Conservation (phyloP, 1,140 invertebrate species). For the Acromyrmex echinatior region DNA sequence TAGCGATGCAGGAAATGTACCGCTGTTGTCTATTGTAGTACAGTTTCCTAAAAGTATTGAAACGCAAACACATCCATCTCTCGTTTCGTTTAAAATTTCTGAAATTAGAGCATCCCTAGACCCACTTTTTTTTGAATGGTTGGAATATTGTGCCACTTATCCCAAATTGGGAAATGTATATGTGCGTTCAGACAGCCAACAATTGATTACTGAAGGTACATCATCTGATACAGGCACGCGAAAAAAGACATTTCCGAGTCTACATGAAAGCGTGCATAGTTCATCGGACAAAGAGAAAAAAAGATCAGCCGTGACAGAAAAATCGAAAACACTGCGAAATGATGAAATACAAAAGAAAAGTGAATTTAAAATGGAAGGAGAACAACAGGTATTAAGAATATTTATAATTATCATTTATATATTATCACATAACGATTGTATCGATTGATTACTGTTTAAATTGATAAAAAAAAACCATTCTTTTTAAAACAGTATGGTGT, state of each 20-base stretch:
- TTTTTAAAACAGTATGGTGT: background rate
- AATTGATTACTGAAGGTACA: slow-evolving; percentile 78
- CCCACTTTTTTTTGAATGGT: slow-evolving; percentile 89
- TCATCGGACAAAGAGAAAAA: slow-evolving; percentile 84
- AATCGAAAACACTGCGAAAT: slow-evolving; percentile 79
- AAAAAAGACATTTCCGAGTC: slow-evolving; percentile 83
- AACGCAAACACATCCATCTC: slow-evolving; percentile 86
- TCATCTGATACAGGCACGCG: slow-evolving; percentile 81
- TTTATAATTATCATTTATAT: slow-evolving; percentile 22
- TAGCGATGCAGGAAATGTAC: slow-evolving; percentile 79
- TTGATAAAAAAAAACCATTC: background rate
- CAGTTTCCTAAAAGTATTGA: slow-evolving; percentile 87
- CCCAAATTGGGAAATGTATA: slow-evolving; percentile 77
- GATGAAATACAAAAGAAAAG: slow-evolving; percentile 81
- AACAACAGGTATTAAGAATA: slow-evolving; percentile 76
- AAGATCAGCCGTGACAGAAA: slow-evolving; percentile 79
- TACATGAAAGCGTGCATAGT: slow-evolving; percentile 85
- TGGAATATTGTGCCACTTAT: slow-evolving; percentile 87
- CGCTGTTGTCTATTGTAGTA: slow-evolving; percentile 84
- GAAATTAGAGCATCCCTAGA: slow-evolving; percentile 88
- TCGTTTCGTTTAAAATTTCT: slow-evolving; percentile 88
- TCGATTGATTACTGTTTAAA: slow-evolving; percentile 6
- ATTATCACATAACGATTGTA: slow-evolving; percentile 32
- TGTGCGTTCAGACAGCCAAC: slow-evolving; percentile 71
- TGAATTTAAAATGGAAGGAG: slow-evolving; percentile 81